These are phyloP conservation scores for Gastrophryne carolinensis DNA, from an alignment of 2,797 vertebrate species.

Conservation along the genomic window DNA sequence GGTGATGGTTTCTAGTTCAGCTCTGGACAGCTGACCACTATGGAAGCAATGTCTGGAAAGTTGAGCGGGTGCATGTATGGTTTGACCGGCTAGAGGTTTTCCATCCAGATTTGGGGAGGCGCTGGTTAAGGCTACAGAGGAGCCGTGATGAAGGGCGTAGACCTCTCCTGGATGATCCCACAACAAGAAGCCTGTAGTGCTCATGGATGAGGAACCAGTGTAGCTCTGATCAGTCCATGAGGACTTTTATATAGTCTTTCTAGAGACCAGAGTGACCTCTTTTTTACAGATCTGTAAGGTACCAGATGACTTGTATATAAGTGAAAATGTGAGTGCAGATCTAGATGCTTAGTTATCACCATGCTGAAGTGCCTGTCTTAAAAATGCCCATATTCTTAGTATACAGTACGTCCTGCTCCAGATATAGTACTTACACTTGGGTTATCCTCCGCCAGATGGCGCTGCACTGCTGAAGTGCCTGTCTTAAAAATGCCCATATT, in stretches of 20 bases:
- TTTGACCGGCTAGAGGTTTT: neutral
- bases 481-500: too few species aligned
- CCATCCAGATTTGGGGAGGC: neutral
- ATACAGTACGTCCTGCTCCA: too few species aligned
- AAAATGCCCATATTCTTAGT: too few species aligned
- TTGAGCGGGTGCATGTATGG: neutral
- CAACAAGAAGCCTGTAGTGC: neutral
- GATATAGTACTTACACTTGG: too few species aligned
- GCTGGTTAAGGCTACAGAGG: neutral
- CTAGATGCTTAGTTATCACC: too few species aligned
- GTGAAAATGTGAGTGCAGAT: too few species aligned
- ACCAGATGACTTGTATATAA: too few species aligned
- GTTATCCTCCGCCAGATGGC: too few species aligned
- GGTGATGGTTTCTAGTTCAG: neutral
- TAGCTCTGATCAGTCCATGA: neutral
- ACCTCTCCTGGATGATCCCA: neutral
- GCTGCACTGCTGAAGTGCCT: too few species aligned
- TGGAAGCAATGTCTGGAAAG: neutral
- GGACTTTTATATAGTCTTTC: neutral
- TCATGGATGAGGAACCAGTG: neutral
- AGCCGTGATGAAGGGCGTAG: neutral
- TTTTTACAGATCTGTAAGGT: neutral
- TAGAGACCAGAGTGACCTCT: neutral
- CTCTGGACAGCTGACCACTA: neutral
- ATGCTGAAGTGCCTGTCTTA: too few species aligned